Conservation (phyloP, 2,888 invertebrate genomes). For the Arrhopalites spinosus region DNA sequence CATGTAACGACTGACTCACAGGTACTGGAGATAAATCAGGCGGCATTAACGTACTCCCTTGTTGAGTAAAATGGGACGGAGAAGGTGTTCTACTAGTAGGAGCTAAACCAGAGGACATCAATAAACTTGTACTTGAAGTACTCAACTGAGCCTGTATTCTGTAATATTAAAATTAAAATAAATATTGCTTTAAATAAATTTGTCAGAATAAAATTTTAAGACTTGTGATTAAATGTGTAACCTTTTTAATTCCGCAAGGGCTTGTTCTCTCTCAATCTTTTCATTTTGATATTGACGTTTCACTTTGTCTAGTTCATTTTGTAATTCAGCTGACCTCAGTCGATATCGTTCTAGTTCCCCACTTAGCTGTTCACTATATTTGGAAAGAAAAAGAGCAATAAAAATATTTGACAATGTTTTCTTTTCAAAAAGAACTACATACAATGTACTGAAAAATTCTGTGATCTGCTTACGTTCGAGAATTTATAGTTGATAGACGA, state of each 20-base stretch:
- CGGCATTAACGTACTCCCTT: no score
- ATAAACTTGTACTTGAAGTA: slow-evolving; percentile 48
- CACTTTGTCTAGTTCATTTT: slow-evolving; percentile 49
- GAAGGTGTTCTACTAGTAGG: no score
- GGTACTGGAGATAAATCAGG: slow-evolving; percentile 41
- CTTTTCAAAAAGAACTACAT: neutral
- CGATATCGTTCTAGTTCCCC: slow-evolving; percentile 48
- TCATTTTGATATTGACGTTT: slow-evolving; percentile 49
- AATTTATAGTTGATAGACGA: slow-evolving; percentile 41
- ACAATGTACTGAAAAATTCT: neutral
- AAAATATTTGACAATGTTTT: neutral
- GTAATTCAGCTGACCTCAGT: slow-evolving; percentile 48
- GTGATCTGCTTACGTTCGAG: slow-evolving; percentile 42
- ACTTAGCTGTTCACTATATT: slow-evolving; percentile 48
- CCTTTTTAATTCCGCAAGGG: slow-evolving; percentile 47
- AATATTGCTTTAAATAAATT: neutral
- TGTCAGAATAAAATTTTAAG: neutral
- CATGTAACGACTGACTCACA: neutral
- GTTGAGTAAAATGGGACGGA: no score
- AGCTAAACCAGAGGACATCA: slow-evolving; percentile 45
- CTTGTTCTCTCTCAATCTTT: slow-evolving; percentile 48
- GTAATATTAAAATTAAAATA: slow-evolving; percentile 8
- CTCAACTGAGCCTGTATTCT: slow-evolving; percentile 52
- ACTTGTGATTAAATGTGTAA: slow-evolving; percentile 1
- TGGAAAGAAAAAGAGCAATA: neutral